Evolutionary conservation across 2,888 invertebrate genomes (phyloP), one percentile per base, ranked within the genome.

Genomic region (Melangyna quadrimaculata): DNA sequence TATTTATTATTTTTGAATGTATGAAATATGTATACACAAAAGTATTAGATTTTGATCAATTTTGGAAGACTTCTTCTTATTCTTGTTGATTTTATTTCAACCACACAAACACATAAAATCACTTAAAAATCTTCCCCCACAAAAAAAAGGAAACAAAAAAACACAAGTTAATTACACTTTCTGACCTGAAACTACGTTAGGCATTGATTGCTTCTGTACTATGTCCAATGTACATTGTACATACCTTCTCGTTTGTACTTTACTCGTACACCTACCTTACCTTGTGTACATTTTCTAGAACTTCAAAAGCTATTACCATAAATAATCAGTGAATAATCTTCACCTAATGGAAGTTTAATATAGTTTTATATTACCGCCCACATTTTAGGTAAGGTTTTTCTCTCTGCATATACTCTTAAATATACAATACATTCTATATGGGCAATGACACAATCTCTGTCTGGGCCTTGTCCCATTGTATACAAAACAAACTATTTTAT

Each of bases 281-380:
- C n/a, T n/a, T n/a, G 10, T 65, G 69, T 79, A 53, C 70, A 65
- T 67, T 84, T 61, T 24, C 10, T n/a, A 57, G 69, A 22, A 63
- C 72, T 75, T 59, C 69, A 72, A 77, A 84, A 77, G 53, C 80
- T 75, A 84, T 84, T 80, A 80, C 75, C 84, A 84, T 84, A 84
- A 84, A 80, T 84, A 80, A 84, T 80, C 80, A 80, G 75, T 84
- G 75, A 80, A 84, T 84, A 84, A 84, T 84, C 80, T 72, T 72
- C 32, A 71, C 51, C 80, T 80, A 84, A 80, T 84, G 75, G 84
- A 80, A 57, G 67, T 63, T 72, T 80, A 80, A 80, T 84, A 84
- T 67, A 80, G 72, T 84, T 61, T 55, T 53, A 29, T 48, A 10
- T 27, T 35, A 19, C 17, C 53, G 5, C 45, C 65, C 45, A 10